These are phyloP conservation scores for Lepidurus packardi DNA, from an alignment of 1,140 invertebrate genomes.

Conservation along the genomic window DNA sequence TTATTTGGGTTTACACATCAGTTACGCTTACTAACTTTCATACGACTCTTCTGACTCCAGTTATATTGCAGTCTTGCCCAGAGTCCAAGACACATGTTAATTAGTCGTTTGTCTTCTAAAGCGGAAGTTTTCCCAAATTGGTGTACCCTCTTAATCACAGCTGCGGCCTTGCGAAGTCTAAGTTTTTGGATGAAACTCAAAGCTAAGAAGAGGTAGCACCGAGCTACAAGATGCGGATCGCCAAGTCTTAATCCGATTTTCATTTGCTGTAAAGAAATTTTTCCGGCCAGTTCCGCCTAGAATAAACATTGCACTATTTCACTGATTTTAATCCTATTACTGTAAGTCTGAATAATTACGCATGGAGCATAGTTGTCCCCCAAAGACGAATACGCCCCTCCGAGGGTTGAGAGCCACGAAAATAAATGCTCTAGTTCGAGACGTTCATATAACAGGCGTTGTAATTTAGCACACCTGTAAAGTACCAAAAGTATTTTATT, in stretches of 20 bases:
- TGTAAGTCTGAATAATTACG: constrained; percentile 52
- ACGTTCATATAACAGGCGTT: constrained; percentile 28
- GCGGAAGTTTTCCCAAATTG: constrained; percentile 48
- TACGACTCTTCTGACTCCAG: constrained; percentile 34
- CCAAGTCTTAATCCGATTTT: constrained; percentile 68
- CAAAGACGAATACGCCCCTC: constrained; percentile 86
- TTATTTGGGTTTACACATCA: constrained; percentile 15
- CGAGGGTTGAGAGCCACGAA: constrained; percentile 92
- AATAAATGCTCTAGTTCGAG: constrained; percentile 57
- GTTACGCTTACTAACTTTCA: neutral
- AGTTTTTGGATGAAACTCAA: constrained; percentile 79
- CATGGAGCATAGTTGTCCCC: constrained; percentile 75
- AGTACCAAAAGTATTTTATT: neutral
- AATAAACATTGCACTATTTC: constrained; percentile 38
- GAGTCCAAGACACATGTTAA: constrained; percentile 75
- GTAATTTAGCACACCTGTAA: constrained; percentile 24
- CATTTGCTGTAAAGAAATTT: constrained; percentile 77
- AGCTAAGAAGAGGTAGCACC: constrained; percentile 78
- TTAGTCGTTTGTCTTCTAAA: constrained; percentile 45
- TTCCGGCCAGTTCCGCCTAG: constrained; percentile 76
- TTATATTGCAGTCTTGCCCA: constrained; percentile 71
- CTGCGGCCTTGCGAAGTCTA: constrained; percentile 55
- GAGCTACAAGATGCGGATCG: constrained; percentile 67
- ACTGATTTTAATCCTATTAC: neutral
- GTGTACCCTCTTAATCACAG: constrained; percentile 61